These are phyloP conservation scores for Odontomachus brunneus DNA, from an alignment of 1,140 invertebrate species.

Conservation along the genomic window DNA sequence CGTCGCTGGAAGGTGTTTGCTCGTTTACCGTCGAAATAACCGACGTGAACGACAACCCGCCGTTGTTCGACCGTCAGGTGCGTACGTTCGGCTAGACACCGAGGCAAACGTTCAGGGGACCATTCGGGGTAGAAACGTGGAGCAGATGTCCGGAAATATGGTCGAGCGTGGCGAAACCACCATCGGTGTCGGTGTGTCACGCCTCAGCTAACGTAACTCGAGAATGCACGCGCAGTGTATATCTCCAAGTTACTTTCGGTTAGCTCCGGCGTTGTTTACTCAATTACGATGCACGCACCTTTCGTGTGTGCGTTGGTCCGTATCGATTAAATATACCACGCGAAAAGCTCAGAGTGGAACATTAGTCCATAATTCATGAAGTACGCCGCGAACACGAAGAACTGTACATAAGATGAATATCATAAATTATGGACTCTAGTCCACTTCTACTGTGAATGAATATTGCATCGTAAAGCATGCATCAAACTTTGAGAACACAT, in stretches of 20 bases:
- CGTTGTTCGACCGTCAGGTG: slow-evolving; percentile 97
- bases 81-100: slow-evolving; percentile 38
- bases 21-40: slow-evolving; percentile 98
- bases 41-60: slow-evolving; percentile 97
- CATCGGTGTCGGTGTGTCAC: slow-evolving; percentile 1
- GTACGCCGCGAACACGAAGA: not conserved
- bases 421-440: slow-evolving; percentile 32
- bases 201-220: not conserved
- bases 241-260: slow-evolving; percentile 2
- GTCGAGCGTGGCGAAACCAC: slow-evolving; percentile 8
- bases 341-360: not conserved
- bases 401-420: slow-evolving; percentile 33
- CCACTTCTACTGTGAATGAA: slow-evolving; percentile 21
- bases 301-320: not conserved
- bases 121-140: slow-evolving; percentile 6
- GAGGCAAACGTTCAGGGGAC: not conserved
- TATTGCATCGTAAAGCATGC: not conserved
- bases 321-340: slow-evolving; percentile 26
- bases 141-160: slow-evolving; percentile 52
- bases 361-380: slow-evolving; percentile 34
- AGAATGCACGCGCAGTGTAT: not conserved
- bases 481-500: not conserved
- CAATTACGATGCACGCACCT: slow-evolving; percentile 9
- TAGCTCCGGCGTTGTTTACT: slow-evolving; percentile 19
- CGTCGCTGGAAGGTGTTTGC: slow-evolving; percentile 96